phyloP scores from a whole-genome alignment of 2,113 vertebrate species.

The Epinephelus lanceolatus region DNA sequence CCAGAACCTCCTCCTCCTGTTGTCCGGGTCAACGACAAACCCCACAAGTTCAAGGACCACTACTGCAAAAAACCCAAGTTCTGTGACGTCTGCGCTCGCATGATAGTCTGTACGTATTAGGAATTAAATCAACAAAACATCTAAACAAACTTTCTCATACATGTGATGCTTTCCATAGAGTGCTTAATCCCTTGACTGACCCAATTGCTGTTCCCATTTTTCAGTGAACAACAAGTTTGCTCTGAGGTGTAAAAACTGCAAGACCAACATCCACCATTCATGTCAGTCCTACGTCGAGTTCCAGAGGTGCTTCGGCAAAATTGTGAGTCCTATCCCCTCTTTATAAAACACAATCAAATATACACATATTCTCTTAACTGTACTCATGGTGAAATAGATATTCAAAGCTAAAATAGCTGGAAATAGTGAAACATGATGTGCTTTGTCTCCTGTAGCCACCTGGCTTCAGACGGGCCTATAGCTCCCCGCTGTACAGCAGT shows the following conservation, averaged over 20 bases:
- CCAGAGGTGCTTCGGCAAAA: slow-evolving; percentile 98
- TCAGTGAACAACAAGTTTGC: slow-evolving; percentile 99
- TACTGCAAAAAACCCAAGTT: slow-evolving; percentile 99
- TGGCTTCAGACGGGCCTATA: slow-evolving; percentile 94
- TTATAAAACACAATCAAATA: background rate
- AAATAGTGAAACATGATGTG: background rate
- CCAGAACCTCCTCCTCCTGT: slow-evolving; percentile 89
- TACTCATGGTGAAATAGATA: rapidly evolving
- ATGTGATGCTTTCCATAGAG: background rate
- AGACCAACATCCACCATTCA: slow-evolving; percentile 97
- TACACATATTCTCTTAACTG: background rate
- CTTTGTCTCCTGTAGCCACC: slow-evolving; percentile 87
- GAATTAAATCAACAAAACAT: background rate
- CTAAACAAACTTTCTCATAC: background rate
- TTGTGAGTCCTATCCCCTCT: slow-evolving; percentile 85
- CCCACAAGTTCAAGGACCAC: slow-evolving; percentile 98
- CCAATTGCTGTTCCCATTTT: slow-evolving; percentile 3
- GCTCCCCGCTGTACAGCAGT: slow-evolving; percentile 92
- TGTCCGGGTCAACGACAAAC: slow-evolving; percentile 91
- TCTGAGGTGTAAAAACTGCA: slow-evolving; percentile 97
- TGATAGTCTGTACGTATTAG: slow-evolving; percentile 94
- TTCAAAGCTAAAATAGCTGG: background rate
- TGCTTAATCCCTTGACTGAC: background rate
- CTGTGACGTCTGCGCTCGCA: slow-evolving; percentile 97
- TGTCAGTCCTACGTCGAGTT: slow-evolving; percentile 97